These are phyloP conservation scores for Elanus axillaris DNA, from an alignment of 2,113 vertebrate species.

Conservation along the genomic window DNA sequence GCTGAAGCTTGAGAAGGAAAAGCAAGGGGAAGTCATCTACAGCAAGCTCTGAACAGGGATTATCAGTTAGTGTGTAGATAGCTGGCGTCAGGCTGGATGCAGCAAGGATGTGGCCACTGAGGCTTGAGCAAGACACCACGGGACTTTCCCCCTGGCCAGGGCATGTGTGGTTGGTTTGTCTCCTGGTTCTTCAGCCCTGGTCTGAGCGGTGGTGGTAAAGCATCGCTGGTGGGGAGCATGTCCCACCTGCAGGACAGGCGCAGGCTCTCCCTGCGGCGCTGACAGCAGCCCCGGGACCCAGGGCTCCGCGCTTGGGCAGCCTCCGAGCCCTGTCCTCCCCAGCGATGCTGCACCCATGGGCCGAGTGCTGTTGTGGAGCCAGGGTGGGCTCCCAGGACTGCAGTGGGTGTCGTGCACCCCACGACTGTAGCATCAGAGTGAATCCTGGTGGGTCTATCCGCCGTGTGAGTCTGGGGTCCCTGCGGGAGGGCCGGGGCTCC, in stretches of 20 bases:
- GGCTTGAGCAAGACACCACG: not conserved
- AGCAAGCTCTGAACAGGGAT: not conserved
- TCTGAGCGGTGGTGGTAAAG: not conserved
- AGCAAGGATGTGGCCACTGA: not conserved
- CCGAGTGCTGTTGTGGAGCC: not conserved
- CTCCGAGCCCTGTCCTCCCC: too few relatives aligned
- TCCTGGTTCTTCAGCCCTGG: not conserved
- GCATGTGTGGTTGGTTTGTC: rapidly evolving
- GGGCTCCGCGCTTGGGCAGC: rapidly evolving
- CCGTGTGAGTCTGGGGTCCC: not conserved
- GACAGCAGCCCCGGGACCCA: rapidly evolving
- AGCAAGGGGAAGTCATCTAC: not conserved
- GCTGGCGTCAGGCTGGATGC: not conserved
- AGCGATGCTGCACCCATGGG: not conserved
- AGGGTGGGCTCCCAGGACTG: not conserved
- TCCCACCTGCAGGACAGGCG: not conserved
- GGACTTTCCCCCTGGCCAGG: not conserved
- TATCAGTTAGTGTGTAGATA: too few relatives aligned
- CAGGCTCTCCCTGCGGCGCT: not conserved
- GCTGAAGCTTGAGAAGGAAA: not conserved
- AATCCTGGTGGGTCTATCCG: not conserved
- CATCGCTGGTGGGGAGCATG: rapidly evolving
- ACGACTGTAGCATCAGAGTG: not conserved
- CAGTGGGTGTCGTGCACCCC: not conserved
- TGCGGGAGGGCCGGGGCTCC: not conserved